A percentile compares a stretch with the other conserved stretches of the same genome.
phyloP scores from a whole-genome alignment of 2,888 invertebrate species.

The Deilephila elpenor region DNA sequence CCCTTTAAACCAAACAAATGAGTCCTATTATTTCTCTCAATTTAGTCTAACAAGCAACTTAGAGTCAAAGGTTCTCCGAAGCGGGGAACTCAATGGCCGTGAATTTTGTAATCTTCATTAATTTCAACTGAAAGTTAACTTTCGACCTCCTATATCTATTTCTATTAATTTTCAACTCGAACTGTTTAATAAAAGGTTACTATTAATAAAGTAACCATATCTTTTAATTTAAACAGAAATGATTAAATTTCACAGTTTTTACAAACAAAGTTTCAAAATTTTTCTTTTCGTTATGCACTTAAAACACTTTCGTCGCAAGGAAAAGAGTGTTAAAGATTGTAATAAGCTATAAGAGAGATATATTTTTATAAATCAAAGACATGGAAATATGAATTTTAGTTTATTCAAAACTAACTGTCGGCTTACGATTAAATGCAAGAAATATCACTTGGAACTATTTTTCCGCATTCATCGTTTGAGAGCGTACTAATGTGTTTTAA shows the following conservation, averaged over 20 bases:
- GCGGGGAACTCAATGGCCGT: constrained; percentile 81
- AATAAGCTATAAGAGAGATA: neutral
- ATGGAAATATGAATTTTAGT: too few relatives aligned
- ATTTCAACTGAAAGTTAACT: constrained; percentile 78
- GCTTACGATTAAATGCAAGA: too few relatives aligned
- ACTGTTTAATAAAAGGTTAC: neutral
- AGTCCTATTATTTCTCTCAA: constrained; percentile 83
- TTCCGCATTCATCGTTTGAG: too few relatives aligned
- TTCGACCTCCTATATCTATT: constrained; percentile 55
- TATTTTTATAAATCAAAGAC: too few relatives aligned
- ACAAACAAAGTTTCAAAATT: neutral
- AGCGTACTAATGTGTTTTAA: too few relatives aligned
- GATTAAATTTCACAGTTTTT: neutral
- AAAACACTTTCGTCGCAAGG: neutral
- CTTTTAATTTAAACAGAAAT: neutral
- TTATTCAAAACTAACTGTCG: too few relatives aligned
- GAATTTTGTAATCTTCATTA: constrained; percentile 84
- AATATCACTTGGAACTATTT: too few relatives aligned
- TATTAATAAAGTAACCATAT: constrained; percentile 1
- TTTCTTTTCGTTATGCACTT: constrained; percentile 13
- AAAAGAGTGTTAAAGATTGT: neutral
- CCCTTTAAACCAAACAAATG: constrained; percentile 82
- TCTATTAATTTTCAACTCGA: constrained; percentile 23
- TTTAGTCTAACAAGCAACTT: constrained; percentile 82
- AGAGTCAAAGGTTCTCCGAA: constrained; percentile 80